Conservation (phyloP, 37 sponge, comb jelly and placozoan genomes). For the Oscarella lobularis region DNA sequence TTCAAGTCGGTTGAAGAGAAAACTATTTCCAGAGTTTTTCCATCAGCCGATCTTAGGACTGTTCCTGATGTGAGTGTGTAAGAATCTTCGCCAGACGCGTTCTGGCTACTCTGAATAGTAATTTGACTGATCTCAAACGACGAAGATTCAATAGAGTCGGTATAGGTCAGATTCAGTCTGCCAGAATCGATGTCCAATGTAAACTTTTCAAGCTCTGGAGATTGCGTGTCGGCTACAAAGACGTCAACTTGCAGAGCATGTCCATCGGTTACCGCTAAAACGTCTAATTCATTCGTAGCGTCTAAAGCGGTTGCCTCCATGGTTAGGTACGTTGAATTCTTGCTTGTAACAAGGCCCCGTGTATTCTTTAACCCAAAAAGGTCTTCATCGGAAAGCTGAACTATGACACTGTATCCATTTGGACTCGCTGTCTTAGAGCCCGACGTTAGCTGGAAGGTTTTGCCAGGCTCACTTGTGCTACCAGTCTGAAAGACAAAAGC, state of each 20-base stretch:
- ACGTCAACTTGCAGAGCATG: constrained; percentile 20
- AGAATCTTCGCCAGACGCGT: not conserved
- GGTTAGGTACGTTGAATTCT: not conserved
- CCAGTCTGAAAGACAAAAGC: not conserved
- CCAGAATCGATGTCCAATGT: constrained; percentile 69
- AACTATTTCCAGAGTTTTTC: not conserved
- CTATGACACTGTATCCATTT: constrained; percentile 27
- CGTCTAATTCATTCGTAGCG: constrained; percentile 24
- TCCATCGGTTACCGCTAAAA: constrained; percentile 26
- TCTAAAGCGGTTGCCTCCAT: constrained; percentile 28
- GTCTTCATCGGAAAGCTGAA: constrained; percentile 44
- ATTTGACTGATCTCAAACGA: constrained; percentile 49
- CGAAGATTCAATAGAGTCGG: constrained; percentile 49
- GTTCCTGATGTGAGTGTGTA: constrained; percentile 30
- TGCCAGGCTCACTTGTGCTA: not conserved
- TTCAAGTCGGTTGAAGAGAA: not conserved
- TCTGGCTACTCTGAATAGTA: constrained; percentile 20
- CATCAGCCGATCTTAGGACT: not conserved
- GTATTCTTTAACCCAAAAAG: constrained; percentile 42
- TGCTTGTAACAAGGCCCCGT: not conserved
- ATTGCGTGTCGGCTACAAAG: constrained; percentile 34
- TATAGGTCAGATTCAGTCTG: constrained; percentile 36
- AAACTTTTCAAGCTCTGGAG: constrained; percentile 35
- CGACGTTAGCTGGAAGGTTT: not conserved
- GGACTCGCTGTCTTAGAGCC: not conserved